Conservation (phyloP, 2,113 vertebrate species). For the Polypterus senegalus region DNA sequence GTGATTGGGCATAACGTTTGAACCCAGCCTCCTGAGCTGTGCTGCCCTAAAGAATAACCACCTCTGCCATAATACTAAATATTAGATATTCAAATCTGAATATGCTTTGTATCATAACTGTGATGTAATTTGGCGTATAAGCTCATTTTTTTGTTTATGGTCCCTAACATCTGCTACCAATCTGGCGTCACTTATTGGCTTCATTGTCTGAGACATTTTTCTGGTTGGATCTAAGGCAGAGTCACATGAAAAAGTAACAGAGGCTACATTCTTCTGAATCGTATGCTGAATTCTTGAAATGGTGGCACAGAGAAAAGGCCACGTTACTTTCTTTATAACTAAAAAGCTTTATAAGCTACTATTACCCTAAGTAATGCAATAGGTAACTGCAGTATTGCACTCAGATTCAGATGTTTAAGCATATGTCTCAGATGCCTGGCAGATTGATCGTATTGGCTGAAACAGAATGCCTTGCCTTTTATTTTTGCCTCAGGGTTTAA, state of each 20-base stretch:
- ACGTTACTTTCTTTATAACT: too few relatives aligned
- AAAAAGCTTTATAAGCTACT: too few relatives aligned
- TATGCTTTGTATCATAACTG: constrained; percentile 25
- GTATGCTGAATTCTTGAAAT: too few relatives aligned
- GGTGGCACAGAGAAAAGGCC: too few relatives aligned
- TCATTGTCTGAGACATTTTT: constrained; percentile 22
- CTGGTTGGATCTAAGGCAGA: background rate
- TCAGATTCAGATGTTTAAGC: constrained; percentile 13
- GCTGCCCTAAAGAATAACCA: too few relatives aligned
- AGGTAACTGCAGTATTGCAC: too few relatives aligned
- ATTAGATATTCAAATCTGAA: background rate
- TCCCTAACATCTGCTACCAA: constrained; percentile 50
- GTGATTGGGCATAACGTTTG: too few relatives aligned
- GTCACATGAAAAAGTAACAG: too few relatives aligned
- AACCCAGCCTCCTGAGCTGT: too few relatives aligned
- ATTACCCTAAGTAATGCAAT: too few relatives aligned
- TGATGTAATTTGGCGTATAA: constrained; percentile 35
- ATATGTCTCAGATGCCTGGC: constrained; percentile 29
- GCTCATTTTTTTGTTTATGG: constrained; percentile 25
- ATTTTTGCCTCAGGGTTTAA: constrained; percentile 31
- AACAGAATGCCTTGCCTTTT: constrained; percentile 18
- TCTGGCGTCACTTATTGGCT: constrained; percentile 40
- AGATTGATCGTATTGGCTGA: constrained; percentile 9
- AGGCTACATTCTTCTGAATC: too few relatives aligned
- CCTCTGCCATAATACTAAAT: too few relatives aligned